These are phyloP conservation scores for Neria commutata DNA, from an alignment of 2,888 invertebrate genomes.

Conservation along the genomic window DNA sequence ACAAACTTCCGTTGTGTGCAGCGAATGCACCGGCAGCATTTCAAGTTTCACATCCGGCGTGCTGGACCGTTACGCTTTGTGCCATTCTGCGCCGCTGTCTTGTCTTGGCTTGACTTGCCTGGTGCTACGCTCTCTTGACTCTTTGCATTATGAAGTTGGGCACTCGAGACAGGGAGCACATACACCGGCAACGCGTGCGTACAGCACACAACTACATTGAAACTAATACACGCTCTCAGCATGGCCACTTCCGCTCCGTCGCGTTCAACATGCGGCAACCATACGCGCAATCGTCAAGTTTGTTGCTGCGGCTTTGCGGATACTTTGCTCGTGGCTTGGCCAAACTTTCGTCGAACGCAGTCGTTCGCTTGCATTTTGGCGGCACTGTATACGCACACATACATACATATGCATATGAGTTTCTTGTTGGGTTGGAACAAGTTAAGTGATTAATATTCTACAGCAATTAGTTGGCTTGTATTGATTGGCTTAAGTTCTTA, in stretches of 20 bases:
- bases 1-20: slow-evolving; percentile 44
- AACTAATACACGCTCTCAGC: background rate
- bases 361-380: no score
- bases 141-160: background rate
- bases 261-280: background rate
- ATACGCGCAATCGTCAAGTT: background rate
- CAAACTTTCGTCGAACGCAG: no score
- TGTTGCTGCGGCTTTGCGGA: background rate
- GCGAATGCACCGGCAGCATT: slow-evolving; percentile 41
- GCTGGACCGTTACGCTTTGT: slow-evolving; percentile 27
- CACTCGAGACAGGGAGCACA: background rate
- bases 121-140: no score
- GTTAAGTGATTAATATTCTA: no score
- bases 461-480: no score
- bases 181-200: background rate
- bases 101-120: background rate
- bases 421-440: no score
- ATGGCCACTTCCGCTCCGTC: background rate
- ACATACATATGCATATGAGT: no score
- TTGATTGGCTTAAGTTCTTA: no score
- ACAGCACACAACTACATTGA: background rate
- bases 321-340: background rate
- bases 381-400: no score
- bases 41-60: slow-evolving; percentile 34
- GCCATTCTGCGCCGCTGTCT: background rate